Evolutionary conservation across 2,113 vertebrate species (phyloP), one percentile per base, ranked within the genome.

Genomic region (Mobula hypostoma): DNA sequence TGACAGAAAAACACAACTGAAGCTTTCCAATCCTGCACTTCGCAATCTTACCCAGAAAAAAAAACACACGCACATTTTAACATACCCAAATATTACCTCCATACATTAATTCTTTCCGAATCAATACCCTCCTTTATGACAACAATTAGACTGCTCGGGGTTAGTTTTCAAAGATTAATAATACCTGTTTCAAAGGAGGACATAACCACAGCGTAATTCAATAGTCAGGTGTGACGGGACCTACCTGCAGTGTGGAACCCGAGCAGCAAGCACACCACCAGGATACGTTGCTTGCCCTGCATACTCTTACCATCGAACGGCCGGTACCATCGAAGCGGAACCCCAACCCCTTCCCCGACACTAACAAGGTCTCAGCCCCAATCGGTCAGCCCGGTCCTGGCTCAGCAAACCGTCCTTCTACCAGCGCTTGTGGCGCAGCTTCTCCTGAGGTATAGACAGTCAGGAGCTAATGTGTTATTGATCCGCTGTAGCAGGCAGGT

Each of bases 241-340:
- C 96, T 95, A 97, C 97, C 97, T 97, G 96, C 96, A 87, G 95
- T 95, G 32, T 95, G 96, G 85, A 97, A 96, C 80, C 95, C 95
- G n/a, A 97, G 95, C 6, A 94, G 58, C 70, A 96, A 95, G 95
- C 95, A 97, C 27, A 96, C 94, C 5, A 94, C 95, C 36, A 96
- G 95, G 36, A 96, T 95, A 94, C 95, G 93, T 63, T 94, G 94
- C 24, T 94, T 94, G 32, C 95, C 95, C 96, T 95, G 95, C 97
- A 97, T 97, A 2, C 91, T 56, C 24, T 56, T 70, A 93, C 68
- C 91, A 56, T 56, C 14, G 32, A 93, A 40, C 68, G 70, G 61
- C 91, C 94, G 94, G 79, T 94, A 87, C 12, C 85, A 90, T 80
- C 58, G 94, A 94, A 94, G 77, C 68, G 92, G 66, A 95, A 94